These are phyloP conservation scores for Syngnathus floridae DNA, from an alignment of 2,113 vertebrate species.

Conservation along the genomic window DNA sequence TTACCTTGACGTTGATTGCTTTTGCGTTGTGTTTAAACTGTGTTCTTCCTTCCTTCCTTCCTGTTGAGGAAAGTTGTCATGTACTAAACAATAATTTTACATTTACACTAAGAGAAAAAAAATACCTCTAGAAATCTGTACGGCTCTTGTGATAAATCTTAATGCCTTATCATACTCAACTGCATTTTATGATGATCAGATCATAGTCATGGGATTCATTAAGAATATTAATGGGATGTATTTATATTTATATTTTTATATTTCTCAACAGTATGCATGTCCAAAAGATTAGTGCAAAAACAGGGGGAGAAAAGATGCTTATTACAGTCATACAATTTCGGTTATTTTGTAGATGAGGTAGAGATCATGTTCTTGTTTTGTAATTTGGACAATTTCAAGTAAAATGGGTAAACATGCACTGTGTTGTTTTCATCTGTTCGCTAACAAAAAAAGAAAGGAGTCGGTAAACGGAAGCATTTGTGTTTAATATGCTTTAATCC, in stretches of 20 bases:
- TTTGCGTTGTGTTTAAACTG: constrained; percentile 38
- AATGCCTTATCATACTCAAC: constrained; percentile 76
- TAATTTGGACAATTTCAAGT: constrained; percentile 77
- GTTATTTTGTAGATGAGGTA: constrained; percentile 74
- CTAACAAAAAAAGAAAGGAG: no score
- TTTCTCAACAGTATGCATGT: constrained; percentile 79
- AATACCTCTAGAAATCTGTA: constrained; percentile 75
- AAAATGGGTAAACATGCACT: constrained; percentile 57
- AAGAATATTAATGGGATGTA: constrained; percentile 76
- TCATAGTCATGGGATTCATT: constrained; percentile 71
- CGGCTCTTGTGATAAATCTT: constrained; percentile 73
- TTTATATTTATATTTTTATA: constrained; percentile 83
- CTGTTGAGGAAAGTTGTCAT: constrained; percentile 62
- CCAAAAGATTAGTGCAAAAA: constrained; percentile 70
- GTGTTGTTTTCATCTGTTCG: constrained; percentile 25
- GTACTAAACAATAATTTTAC: constrained; percentile 53
- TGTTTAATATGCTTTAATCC: no score
- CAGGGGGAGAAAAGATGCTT: constrained; percentile 63
- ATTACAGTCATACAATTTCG: constrained; percentile 66
- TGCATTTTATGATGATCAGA: constrained; percentile 73
- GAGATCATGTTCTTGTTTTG: constrained; percentile 77
- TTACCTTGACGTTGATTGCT: constrained; percentile 46
- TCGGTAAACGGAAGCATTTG: no score
- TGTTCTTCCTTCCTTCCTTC: constrained; percentile 35
- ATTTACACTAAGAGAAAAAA: constrained; percentile 63